Evolutionary conservation across 37 sponge, comb jelly and placozoan species (phyloP).

Genomic region (Bolinopsis microptera): DNA sequence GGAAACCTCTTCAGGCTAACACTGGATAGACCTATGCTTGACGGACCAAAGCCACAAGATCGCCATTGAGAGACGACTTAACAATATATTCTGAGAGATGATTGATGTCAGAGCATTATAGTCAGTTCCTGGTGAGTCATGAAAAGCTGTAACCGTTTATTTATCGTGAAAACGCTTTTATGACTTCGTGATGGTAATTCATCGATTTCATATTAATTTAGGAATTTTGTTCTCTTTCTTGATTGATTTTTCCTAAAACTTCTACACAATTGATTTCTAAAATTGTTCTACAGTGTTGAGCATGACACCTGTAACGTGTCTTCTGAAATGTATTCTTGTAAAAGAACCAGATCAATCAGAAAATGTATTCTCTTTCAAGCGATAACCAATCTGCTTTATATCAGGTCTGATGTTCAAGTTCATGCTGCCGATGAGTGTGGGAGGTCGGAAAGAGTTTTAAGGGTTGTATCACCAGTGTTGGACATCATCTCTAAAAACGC

Average conservation of each 20-base stretch:
- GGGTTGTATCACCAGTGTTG: conserved; percentile 54
- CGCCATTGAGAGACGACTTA: background rate
- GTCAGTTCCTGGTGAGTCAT: background rate
- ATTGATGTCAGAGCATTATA: conserved; percentile 45
- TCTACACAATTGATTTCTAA: too few species aligned
- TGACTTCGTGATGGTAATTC: background rate
- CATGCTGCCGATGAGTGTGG: conserved; percentile 61
- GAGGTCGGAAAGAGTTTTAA: background rate
- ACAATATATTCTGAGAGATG: conserved; percentile 13
- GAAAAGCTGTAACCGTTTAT: background rate
- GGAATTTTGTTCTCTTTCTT: too few species aligned
- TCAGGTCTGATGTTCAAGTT: conserved; percentile 13
- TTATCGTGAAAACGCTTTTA: background rate
- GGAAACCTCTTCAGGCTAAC: conserved; percentile 24
- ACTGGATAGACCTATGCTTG: conserved; percentile 31
- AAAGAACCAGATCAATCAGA: too few species aligned
- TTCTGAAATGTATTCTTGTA: too few species aligned
- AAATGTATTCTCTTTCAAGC: too few species aligned
- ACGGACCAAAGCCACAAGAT: conserved; percentile 35
- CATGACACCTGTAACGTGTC: too few species aligned
- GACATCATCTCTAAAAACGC: conserved; percentile 53
- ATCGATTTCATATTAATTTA: background rate
- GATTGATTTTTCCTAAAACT: too few species aligned
- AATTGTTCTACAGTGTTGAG: too few species aligned
- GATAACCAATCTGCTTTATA: too few species aligned